These are phyloP conservation scores for Mamestra brassicae DNA, from an alignment of 2,888 invertebrate genomes.

Conservation along the genomic window DNA sequence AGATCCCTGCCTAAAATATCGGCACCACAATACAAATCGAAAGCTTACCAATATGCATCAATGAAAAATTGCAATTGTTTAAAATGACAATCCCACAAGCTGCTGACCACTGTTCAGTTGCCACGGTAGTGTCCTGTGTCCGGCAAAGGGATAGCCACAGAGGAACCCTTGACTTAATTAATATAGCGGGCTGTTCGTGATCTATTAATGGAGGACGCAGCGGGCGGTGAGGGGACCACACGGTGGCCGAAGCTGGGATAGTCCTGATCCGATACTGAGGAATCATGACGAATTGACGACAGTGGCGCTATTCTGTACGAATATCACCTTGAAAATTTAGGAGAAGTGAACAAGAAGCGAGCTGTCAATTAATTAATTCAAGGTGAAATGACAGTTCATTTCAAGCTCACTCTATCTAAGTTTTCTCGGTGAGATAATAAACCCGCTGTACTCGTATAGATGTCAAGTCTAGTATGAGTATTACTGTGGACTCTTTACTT, in stretches of 20 bases:
- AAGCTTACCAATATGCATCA: conserved; percentile 13
- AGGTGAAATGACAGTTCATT: no score
- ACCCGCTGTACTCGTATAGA: no score
- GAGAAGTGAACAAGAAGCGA: no score
- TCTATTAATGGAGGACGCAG: conserved; percentile 77
- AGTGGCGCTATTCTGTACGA: no score
- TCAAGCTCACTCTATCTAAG: no score
- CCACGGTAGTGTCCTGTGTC: conserved; percentile 47
- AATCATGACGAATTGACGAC: no score
- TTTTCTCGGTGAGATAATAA: no score
- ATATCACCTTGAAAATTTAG: no score
- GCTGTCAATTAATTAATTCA: no score
- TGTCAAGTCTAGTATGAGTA: no score
- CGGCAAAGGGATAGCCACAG: conserved; percentile 35
- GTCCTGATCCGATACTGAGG: conserved; percentile 6
- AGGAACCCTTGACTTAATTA: conserved; percentile 77
- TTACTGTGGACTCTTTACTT: no score
- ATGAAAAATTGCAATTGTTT: conserved; percentile 34
- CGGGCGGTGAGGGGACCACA: conserved; percentile 69
- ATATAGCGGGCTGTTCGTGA: conserved; percentile 74
- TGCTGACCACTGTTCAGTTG: conserved; percentile 24
- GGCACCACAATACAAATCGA: conserved; percentile 8
- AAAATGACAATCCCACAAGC: conserved; percentile 1
- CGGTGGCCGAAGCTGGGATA: neutral
- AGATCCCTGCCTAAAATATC: conserved; percentile 1